Conservation (phyloP, 2,113 vertebrate species). For the Pimephales promelas region DNA sequence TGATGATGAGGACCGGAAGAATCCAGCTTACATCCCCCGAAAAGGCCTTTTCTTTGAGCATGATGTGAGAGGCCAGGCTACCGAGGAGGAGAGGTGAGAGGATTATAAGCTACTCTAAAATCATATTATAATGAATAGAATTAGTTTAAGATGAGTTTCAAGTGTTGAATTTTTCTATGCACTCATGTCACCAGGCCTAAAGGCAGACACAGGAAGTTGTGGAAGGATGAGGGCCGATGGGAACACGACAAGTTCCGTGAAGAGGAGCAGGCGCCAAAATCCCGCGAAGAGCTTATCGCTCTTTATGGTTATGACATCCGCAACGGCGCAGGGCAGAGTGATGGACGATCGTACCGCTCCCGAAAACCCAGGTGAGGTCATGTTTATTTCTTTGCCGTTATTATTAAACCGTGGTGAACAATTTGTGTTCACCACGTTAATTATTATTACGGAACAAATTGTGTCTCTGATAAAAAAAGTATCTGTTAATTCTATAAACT, state of each 20-base stretch:
- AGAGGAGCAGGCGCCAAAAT: slow-evolving; percentile 96
- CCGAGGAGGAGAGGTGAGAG: slow-evolving; percentile 90
- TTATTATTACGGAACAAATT: too few species aligned
- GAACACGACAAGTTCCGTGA: slow-evolving; percentile 95
- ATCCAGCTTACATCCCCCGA: slow-evolving; percentile 94
- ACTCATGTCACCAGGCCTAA: slow-evolving; percentile 81
- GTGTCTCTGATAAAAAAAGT: too few species aligned
- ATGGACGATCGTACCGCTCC: slow-evolving; percentile 79
- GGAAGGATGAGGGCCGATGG: slow-evolving; percentile 98
- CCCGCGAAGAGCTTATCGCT: slow-evolving; percentile 91
- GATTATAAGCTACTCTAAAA: neutral
- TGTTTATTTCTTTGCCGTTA: neutral
- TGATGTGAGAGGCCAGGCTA: slow-evolving; percentile 90
- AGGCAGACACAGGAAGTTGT: slow-evolving; percentile 90
- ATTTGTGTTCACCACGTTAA: too few species aligned
- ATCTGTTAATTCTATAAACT: too few species aligned
- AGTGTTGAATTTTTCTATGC: neutral
- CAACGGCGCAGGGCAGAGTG: slow-evolving; percentile 82
- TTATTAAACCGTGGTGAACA: too few species aligned
- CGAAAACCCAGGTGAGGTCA: slow-evolving; percentile 83
- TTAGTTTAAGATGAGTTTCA: neutral
- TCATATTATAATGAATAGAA: neutral
- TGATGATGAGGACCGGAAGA: slow-evolving; percentile 95
- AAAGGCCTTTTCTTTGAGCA: slow-evolving; percentile 98
- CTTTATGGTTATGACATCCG: slow-evolving; percentile 97